Conservation (phyloP, 2,888 invertebrate species). For the Hofmannophila pseudospretella region DNA sequence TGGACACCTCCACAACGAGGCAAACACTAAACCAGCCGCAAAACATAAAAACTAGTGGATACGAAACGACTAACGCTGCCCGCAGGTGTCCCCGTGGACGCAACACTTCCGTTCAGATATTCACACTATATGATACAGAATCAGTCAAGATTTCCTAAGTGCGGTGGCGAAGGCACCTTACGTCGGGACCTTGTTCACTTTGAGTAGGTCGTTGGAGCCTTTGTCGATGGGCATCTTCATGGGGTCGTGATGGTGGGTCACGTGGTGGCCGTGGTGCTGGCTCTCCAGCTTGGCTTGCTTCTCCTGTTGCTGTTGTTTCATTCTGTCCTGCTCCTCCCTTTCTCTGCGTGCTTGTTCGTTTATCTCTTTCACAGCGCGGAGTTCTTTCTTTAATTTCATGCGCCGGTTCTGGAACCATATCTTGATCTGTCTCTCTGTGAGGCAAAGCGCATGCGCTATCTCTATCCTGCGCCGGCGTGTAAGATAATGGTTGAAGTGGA, state of each 20-base stretch:
- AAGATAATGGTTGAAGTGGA: conserved; percentile 98
- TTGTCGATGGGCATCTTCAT: conserved; percentile 87
- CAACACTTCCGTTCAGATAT: conserved; percentile 65
- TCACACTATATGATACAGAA: conserved; percentile 77
- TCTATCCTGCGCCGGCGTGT: conserved; percentile 97
- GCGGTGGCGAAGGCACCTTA: conserved; percentile 71
- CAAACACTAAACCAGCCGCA: conserved; percentile 53
- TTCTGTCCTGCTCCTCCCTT: conserved; percentile 92
- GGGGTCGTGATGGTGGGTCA: conserved; percentile 85
- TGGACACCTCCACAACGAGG: conserved; percentile 57
- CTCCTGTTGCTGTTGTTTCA: conserved; percentile 93
- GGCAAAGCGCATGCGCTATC: conserved; percentile 96
- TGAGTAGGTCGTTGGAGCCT: conserved; percentile 85
- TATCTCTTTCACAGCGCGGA: conserved; percentile 95
- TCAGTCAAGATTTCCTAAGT: conserved; percentile 68
- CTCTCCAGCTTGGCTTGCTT: conserved; percentile 89
- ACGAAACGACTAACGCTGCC: conserved; percentile 67
- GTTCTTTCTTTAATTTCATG: conserved; percentile 97
- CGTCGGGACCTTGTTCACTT: conserved; percentile 88
- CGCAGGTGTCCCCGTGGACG: conserved; percentile 64
- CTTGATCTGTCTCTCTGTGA: conserved; percentile 97
- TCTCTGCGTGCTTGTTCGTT: conserved; percentile 95
- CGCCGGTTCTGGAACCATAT: conserved; percentile 98
- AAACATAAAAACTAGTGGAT: conserved; percentile 73
- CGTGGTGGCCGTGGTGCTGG: conserved; percentile 84